Base-by-base conservation (phyloP, 2,888 invertebrate species). In the Marronus borbonicus region DNA sequence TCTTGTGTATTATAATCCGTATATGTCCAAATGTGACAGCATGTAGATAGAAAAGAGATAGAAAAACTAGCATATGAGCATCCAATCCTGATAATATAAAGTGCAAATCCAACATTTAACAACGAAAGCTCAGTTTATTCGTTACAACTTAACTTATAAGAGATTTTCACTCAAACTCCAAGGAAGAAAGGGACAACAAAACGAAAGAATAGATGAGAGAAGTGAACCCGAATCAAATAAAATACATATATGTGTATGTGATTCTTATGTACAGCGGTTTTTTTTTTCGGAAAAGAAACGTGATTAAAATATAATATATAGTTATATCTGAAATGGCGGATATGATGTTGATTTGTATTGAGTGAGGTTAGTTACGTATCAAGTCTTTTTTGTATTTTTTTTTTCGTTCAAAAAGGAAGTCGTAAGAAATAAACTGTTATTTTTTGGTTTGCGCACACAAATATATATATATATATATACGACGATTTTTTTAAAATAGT, bases 91-190 rank as follows among this genome's bases (percentile, higher is more conserved):
- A 36, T 36, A 24, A 70, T 72, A 44, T 44, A 80, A 78, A 86
- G 87, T 87, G 87, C 87, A 87, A 81, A 82, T 84, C 85, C 80
- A 80, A 87, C 86, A 87, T 86, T 85, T 85, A 86, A 87, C 86
- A 87, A 85, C 86, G 84, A 86, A 86, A 86, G 86, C 86, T 81
- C 81, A 83, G 84, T 83, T 84, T 84, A 82, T 84, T 83, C 85
- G 80, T 84, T 84, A 83, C 84, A 83, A 83, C 81, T 80, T 81
- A 83, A 81, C 81, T 78, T 36, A 36, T 36, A 77, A 80, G 77
- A 68, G 28, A 7, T 20, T 17, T 20, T 4, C 17, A 55, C n/a
- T 12, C 55, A 55, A 55, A 55, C 8, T 17, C 55, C 0, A 36
- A 55, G 17, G 4, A 39, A 65, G 14, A 17, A 17, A 36, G 31